These are phyloP conservation scores for Mungos mungo DNA, from an alignment of 2,113 vertebrate genomes.

Conservation along the genomic window DNA sequence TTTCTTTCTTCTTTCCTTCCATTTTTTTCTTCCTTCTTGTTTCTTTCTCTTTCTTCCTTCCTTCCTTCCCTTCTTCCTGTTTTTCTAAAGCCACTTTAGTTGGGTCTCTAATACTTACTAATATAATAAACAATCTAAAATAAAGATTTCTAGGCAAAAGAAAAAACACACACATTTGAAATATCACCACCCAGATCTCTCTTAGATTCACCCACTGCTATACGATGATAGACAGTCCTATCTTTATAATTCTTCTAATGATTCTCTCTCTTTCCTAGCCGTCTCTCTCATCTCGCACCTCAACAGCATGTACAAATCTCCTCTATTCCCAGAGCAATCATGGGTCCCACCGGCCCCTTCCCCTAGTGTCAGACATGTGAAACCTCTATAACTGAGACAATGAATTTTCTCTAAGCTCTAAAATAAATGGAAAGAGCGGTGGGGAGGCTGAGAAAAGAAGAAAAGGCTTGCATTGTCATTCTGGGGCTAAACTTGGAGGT, in stretches of 20 bases:
- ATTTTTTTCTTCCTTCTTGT: background rate
- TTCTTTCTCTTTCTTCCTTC: background rate
- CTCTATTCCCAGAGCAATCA: background rate
- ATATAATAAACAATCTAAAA: background rate
- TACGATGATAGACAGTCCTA: background rate
- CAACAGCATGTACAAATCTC: background rate
- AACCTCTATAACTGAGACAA: background rate
- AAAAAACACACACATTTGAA: background rate
- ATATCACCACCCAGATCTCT: background rate
- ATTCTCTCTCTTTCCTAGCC: background rate
- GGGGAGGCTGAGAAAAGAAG: background rate
- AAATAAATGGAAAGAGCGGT: background rate
- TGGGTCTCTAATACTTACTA: slow-evolving; percentile 31
- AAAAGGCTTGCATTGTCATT: background rate
- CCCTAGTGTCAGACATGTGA: background rate
- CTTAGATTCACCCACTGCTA: background rate
- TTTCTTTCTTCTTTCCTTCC: background rate
- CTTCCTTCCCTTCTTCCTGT: background rate
- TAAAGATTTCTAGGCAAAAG: background rate
- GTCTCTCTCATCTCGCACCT: background rate
- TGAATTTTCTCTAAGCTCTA: background rate
- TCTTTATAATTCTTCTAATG: background rate
- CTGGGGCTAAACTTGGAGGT: background rate
- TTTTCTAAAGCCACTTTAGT: background rate
- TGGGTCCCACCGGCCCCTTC: background rate